Base-by-base conservation (phyloP, 2,888 invertebrate genomes). In the Drosophila fungiperda region DNA sequence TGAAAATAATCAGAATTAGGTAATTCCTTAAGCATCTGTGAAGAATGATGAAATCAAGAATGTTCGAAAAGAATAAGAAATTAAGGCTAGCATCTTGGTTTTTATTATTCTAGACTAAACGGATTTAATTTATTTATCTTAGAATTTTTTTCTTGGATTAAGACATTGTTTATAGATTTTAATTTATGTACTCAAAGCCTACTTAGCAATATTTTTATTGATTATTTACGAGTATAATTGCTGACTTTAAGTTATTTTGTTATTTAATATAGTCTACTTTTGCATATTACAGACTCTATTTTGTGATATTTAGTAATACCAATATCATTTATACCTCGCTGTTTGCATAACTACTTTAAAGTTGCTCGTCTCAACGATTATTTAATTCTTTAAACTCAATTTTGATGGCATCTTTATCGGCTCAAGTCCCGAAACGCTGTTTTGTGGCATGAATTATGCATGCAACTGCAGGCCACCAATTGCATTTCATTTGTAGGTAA, bases 361-460 rank as follows among this genome's bases (percentile, higher is more conserved):
- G 9, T 54, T 42, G 5, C 42, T 6, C 15, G n/a, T n/a, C 20
- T 9, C 32, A 11, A n/a, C 40, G 32, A 35, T 49, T 42, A 55
- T 52, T 29, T 5, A 53, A 61, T 73, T 52, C 23, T 35, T 40
- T 53, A 7, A 23, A 36, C 54, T n/a, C 29, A 29, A 36, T 29
- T 33, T 70, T 35, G 38, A 9, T 50, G 33, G 26, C 61, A 69
- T 59, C 71, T 57, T 60, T 77, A 55, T 70, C 26, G 62, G 33
- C 29, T 54, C 35, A 54, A 48, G 58, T 40, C 50, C 45, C 23
- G 40, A 53, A 55, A 72, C 49, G 54, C 54, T 64, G 65, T 45
- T 53, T 50, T 59, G 76, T 54, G 52, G 62, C 83, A 87, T 82
- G 78, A 77, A 87, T 77, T 70, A 84, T 83, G 65, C 86, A 87